Conservation (phyloP, 2,113 vertebrate genomes). For the Nycticebus coucang region DNA sequence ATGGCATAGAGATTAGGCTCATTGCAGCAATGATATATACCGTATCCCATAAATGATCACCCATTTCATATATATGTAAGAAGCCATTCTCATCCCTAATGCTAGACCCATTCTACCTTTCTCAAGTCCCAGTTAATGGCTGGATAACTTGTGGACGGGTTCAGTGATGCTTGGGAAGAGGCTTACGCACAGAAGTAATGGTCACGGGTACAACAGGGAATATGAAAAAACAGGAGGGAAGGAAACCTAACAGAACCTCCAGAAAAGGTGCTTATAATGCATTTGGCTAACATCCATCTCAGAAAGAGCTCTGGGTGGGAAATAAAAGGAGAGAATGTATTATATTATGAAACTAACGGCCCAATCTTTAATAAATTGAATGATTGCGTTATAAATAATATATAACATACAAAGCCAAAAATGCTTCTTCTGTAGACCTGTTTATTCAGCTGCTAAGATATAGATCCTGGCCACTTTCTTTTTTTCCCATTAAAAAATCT, state of each 20-base stretch:
- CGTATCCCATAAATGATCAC: not conserved
- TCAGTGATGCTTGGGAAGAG: not conserved
- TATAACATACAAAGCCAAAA: constrained; percentile 63
- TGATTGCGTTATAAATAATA: constrained; percentile 71
- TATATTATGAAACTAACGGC: constrained; percentile 70
- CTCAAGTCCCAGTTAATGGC: not conserved
- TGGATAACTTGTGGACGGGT: not conserved
- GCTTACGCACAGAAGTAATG: not conserved
- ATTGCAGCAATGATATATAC: not conserved
- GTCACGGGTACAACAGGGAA: not conserved
- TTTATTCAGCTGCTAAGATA: constrained; percentile 72
- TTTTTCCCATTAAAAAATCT: constrained; percentile 71
- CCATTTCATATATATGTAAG: not conserved
- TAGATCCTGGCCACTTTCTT: constrained; percentile 37
- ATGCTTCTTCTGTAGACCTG: constrained; percentile 61
- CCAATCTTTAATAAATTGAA: constrained; percentile 72
- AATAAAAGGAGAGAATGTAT: constrained; percentile 54
- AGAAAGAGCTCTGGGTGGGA: constrained; percentile 55
- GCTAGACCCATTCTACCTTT: not conserved
- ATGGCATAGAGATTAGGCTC: not conserved
- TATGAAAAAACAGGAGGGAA: not conserved
- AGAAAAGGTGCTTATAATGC: constrained; percentile 30
- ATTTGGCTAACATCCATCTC: constrained; percentile 57
- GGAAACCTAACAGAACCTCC: not conserved
- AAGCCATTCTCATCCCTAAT: not conserved